These are phyloP conservation scores for Epinephelus moara DNA, from an alignment of 2,113 vertebrate genomes.

Conservation along the genomic window DNA sequence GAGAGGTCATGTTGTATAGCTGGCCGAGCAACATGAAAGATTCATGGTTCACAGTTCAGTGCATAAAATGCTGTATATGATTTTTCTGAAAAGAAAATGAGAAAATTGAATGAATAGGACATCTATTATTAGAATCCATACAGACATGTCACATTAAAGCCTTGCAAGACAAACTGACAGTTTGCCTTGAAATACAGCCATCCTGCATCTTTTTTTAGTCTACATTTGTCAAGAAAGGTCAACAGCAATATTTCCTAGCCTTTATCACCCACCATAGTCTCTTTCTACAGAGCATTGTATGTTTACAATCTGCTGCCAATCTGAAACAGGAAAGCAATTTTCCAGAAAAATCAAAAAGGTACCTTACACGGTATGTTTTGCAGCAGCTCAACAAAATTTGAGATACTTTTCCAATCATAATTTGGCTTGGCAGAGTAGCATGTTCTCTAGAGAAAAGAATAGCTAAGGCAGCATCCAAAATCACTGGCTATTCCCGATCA, in stretches of 20 bases:
- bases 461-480: conserved; percentile 19
- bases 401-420: background rate
- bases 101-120: background rate
- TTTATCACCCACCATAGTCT: background rate
- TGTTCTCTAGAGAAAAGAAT: conserved; percentile 18
- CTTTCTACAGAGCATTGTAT: background rate
- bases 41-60: conserved; percentile 15
- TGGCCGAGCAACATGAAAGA: conserved; percentile 12
- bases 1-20: conserved; percentile 18
- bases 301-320: background rate
- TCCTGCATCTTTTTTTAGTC: background rate
- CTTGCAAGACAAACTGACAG: conserved; percentile 22
- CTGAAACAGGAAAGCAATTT: conserved; percentile 11
- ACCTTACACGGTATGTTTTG: conserved; percentile 4
- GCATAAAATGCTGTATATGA: background rate
- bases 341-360: background rate
- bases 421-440: background rate
- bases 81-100: conserved; percentile 7
- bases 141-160: background rate
- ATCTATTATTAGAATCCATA: background rate
- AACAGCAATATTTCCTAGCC: background rate
- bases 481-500: background rate
- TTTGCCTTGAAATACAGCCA: conserved; percentile 9
- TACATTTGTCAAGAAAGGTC: background rate
- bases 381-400: background rate